Evolutionary conservation across 2,113 vertebrate species (phyloP).

Genomic region (Pedetes capensis): DNA sequence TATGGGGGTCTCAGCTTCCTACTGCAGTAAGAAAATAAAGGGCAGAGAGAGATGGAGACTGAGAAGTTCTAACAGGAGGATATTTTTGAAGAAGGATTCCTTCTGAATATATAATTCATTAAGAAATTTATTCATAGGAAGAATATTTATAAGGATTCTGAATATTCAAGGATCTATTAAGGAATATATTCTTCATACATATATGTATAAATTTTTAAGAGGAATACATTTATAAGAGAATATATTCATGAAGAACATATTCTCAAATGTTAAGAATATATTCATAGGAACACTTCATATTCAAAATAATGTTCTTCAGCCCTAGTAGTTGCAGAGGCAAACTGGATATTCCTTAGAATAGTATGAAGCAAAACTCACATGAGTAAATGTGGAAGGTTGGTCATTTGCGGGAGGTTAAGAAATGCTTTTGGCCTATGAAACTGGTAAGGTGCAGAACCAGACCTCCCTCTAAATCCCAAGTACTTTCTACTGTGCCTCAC

Average conservation of each 20-base stretch:
- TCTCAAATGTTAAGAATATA: conserved; percentile 46
- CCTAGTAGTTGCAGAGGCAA: background rate
- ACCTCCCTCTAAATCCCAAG: background rate
- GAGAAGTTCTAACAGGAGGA: background rate
- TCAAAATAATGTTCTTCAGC: background rate
- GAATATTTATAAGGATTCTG: no score
- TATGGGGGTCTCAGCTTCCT: background rate
- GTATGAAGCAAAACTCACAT: background rate
- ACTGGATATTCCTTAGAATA: background rate
- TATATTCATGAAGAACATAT: conserved; percentile 25
- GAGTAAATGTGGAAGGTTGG: background rate
- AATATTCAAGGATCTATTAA: no score
- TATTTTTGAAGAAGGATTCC: background rate
- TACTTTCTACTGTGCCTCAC: background rate
- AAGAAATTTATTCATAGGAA: conserved; percentile 37
- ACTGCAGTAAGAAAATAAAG: background rate
- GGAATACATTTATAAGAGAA: conserved; percentile 14
- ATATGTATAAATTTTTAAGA: conserved; percentile 55
- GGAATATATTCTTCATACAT: conserved; percentile 45
- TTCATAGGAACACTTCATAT: conserved; percentile 5
- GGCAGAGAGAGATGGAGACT: background rate
- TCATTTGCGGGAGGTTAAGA: background rate
- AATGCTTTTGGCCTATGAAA: background rate
- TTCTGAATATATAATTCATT: conserved; percentile 26
- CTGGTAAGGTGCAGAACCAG: background rate